phyloP scores from a whole-genome alignment of 2,888 invertebrate genomes.

The Linyphia triangularis region DNA sequence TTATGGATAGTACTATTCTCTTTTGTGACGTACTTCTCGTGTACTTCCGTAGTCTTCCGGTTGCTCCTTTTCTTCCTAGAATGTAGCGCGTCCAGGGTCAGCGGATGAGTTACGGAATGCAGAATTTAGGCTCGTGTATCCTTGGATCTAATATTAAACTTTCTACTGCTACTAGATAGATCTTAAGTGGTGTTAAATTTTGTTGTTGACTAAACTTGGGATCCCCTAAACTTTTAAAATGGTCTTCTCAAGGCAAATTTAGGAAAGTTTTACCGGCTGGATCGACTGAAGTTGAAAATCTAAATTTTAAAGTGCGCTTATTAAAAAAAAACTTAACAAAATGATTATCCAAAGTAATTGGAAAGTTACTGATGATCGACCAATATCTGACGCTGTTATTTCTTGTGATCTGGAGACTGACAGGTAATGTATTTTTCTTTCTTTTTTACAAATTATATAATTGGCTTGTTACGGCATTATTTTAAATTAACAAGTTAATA shows the following conservation, averaged over 20 bases:
- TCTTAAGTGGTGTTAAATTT: neutral
- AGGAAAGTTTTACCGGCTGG: neutral
- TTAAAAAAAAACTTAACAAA: neutral
- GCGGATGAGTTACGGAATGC: neutral
- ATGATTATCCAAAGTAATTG: slow-evolving; percentile 70
- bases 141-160: neutral
- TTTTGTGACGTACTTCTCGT: too few relatives aligned
- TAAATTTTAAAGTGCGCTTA: neutral
- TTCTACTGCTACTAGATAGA: neutral
- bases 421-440: slow-evolving; percentile 14
- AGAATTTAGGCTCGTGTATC: neutral
- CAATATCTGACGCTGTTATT: slow-evolving; percentile 56
- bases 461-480: too few relatives aligned
- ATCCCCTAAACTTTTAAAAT: too few relatives aligned
- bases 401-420: slow-evolving; percentile 41
- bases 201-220: neutral
- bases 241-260: neutral
- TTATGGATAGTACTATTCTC: neutral
- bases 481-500: too few relatives aligned
- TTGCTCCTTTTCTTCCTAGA: too few relatives aligned
- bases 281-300: neutral
- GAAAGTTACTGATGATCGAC: slow-evolving; percentile 65
- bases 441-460: too few relatives aligned
- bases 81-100: too few relatives aligned
- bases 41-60: too few relatives aligned